Evolutionary conservation across 1,140 invertebrate genomes (phyloP), one percentile per base, ranked within the genome.

Genomic region (Papilio helenus): DNA sequence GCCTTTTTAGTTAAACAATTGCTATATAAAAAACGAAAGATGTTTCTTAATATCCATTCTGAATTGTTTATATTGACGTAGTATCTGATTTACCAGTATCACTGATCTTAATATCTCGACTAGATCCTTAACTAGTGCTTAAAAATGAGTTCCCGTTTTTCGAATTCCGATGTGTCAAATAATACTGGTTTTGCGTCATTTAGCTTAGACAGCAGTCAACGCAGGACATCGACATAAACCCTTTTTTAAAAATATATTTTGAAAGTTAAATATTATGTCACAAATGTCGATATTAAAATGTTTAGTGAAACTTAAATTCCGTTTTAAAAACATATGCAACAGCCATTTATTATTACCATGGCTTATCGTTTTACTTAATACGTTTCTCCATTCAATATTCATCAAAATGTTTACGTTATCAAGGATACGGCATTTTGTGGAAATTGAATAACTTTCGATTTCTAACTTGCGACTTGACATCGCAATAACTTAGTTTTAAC

Each of bases 1-100:
- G 81, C 85, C 84, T 82, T 80, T 72, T 76, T 80, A 29, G 44
- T 71, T 9, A 26, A 79, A 58, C 58, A n/a, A 65, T 65, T 51
- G 39, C 46, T 18, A 76, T 12, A 74, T 49, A 3, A n/a, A 5
- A 23, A n/a, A 16, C 14, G 26, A 26, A 5, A 29, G 58, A 61
- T 61, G 23, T 26, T 61, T 10, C 58, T 61, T 61, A 61, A 26
- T 49, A 3, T 49, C 3, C 5, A 39, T 7, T 39, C 34, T 39
- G 7, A 8, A 39, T 8, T 39, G 8, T 39, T 39, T 39, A 39
- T 49, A 49, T 49, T 49, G 46, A 49, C 0, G 1, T 51, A 51
- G 51, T 9, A 20, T 55, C 51, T 18, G n/a, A 55, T 18, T 20
- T 55, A 55, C 14, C 51, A 55, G 8, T 68, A 16, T 58, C n/a